These are phyloP conservation scores for Electrophaes corylata DNA, from an alignment of 2,888 invertebrate species.

Conservation along the genomic window DNA sequence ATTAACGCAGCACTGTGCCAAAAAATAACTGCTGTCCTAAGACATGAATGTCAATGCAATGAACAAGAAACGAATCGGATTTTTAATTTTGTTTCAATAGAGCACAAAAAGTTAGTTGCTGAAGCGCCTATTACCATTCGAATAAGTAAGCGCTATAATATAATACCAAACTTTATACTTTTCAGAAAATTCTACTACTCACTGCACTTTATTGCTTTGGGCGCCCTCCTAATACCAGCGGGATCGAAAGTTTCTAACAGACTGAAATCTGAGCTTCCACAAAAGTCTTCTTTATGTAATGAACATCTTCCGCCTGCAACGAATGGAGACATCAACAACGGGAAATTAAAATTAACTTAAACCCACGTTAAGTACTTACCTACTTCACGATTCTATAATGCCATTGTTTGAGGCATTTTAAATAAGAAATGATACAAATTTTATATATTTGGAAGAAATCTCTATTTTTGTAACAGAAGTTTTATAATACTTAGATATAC, in stretches of 20 bases:
- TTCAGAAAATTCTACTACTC: constrained; percentile 84
- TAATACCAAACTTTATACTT: constrained; percentile 30
- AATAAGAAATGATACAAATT: constrained; percentile 18
- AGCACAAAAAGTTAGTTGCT: too few relatives aligned
- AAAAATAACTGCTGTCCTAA: too few relatives aligned
- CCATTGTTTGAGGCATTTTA: constrained; percentile 7
- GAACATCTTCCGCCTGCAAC: constrained; percentile 37
- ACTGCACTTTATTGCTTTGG: constrained; percentile 76
- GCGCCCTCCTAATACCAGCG: constrained; percentile 70
- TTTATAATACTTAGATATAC: constrained; percentile 20
- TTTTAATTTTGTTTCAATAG: too few relatives aligned
- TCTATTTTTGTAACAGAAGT: constrained; percentile 22
- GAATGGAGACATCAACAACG: constrained; percentile 59
- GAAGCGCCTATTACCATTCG: too few relatives aligned
- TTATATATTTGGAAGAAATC: constrained; percentile 19
- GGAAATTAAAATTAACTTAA: constrained; percentile 64
- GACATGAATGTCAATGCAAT: too few relatives aligned
- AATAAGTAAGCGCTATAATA: too few relatives aligned
- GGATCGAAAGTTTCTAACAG: constrained; percentile 36
- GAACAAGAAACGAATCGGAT: too few relatives aligned
- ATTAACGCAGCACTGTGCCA: too few relatives aligned
- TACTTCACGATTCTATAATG: background rate
- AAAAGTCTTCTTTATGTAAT: constrained; percentile 46
- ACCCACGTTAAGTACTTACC: background rate
- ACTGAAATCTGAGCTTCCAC: constrained; percentile 47